Evolutionary conservation across 2,888 invertebrate species (phyloP), one percentile per base, ranked within the genome.

Genomic region (Tortrix viridana): DNA sequence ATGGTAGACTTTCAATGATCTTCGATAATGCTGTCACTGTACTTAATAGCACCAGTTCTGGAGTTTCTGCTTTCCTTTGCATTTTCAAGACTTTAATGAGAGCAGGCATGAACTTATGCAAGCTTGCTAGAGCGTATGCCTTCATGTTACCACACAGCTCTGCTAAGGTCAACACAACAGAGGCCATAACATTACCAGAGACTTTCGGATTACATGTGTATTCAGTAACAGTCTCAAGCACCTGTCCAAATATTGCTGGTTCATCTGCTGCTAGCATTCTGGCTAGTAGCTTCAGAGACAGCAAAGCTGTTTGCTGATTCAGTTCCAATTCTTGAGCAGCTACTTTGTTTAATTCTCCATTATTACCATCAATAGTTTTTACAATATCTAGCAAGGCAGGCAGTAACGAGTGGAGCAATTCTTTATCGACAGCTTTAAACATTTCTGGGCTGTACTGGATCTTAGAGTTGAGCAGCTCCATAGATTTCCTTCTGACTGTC

Each of bases 391-490:
- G 77, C 14, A 97, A 81, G 0, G 94, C 93, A 0, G 94, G 91
- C 0, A 96, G 85, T 43, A 97, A 76, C 0, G 93, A 88, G 22
- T 93, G 89, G 9, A 96, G 77, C 52, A 93, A 77, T 0, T 84
- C 77, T 12, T 87, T 85, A 38, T 92, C 86, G 4, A 94, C 93
- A 56, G 93, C 88, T 0, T 86, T 82, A 54, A 95, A 94, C 72
- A 95, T 94, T 66, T 93, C 93, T 3, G 93, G 92, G 65, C 95
- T 94, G 65, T 94, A 93, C 69, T 96, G 95, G 6, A 98, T 90
- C 84, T 98, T 97, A 7, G 94, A 93, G 74, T 97, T 97, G 0
- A 99, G 86, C 43, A 99, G 85, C 75, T 98, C 98, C 86, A 99
- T 93, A 0, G 97, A 95, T 79, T 97, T 96, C 65, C 96, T 93